phyloP scores from a whole-genome alignment of 2,113 vertebrate species.

The Trogon surrucura region DNA sequence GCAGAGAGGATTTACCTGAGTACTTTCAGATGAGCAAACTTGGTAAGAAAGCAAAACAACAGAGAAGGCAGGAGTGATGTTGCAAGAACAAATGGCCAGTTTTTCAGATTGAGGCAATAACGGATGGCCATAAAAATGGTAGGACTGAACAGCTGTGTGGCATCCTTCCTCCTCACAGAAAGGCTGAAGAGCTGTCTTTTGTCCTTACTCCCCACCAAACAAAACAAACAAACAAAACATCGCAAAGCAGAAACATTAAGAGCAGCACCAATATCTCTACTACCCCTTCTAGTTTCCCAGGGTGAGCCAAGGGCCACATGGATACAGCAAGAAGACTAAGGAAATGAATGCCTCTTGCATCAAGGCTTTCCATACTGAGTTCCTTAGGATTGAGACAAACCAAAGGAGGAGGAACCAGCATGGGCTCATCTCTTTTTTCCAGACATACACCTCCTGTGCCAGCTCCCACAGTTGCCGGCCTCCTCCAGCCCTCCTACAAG shows the following conservation, averaged over 20 bases:
- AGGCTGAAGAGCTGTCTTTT: background rate
- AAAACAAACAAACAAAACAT: background rate
- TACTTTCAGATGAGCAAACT: background rate
- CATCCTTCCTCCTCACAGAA: background rate
- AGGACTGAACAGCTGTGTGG: background rate
- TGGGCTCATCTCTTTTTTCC: background rate
- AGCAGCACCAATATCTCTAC: background rate
- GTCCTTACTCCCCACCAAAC: background rate
- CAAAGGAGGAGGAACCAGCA: background rate
- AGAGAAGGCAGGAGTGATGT: background rate
- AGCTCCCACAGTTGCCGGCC: background rate
- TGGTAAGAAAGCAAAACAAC: background rate
- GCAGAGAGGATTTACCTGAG: background rate
- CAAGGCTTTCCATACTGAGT: background rate
- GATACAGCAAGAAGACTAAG: background rate
- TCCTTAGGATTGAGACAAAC: background rate
- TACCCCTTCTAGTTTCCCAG: background rate
- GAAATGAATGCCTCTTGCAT: background rate
- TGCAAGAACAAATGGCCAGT: background rate
- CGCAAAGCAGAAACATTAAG: background rate
- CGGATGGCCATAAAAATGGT: rapidly evolving
- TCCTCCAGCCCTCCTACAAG: background rate
- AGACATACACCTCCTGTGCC: background rate
- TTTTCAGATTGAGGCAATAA: background rate
- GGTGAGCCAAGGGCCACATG: background rate